Evolutionary conservation across 2,888 invertebrate species (phyloP).

Genomic region (Brachylomia viminalis): DNA sequence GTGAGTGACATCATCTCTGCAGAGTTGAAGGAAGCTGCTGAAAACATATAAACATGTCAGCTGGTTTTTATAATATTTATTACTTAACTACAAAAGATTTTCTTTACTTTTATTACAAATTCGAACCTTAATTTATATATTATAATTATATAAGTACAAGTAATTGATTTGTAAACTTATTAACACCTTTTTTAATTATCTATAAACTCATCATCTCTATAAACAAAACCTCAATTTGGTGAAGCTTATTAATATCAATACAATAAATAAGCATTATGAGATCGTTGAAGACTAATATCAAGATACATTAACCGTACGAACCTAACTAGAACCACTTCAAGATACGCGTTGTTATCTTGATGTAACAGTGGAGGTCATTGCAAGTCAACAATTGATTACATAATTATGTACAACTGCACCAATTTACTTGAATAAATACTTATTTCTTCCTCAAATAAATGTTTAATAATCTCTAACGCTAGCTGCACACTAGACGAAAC

Average conservation of each 20-base stretch:
- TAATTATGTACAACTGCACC: constrained; percentile 29
- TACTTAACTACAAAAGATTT: constrained; percentile 65
- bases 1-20: constrained; percentile 71
- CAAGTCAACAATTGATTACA: constrained; percentile 26
- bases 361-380: constrained; percentile 15
- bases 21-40: constrained; percentile 75
- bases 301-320: constrained; percentile 22
- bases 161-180: constrained; percentile 56
- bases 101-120: constrained; percentile 52
- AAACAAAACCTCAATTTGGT: constrained; percentile 51
- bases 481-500: constrained; percentile 27
- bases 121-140: constrained; percentile 52
- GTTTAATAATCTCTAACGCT: constrained; percentile 18
- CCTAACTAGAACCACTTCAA: constrained; percentile 21
- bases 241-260: constrained; percentile 49
- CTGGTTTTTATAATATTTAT: constrained; percentile 67
- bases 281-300: constrained; percentile 64
- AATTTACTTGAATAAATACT: constrained; percentile 18
- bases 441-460: constrained; percentile 1
- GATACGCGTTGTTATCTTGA: constrained; percentile 27
- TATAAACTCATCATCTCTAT: constrained; percentile 38
- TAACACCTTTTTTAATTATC: constrained; percentile 31
- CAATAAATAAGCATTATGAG: constrained; percentile 58
- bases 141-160: constrained; percentile 25
- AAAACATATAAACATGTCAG: constrained; percentile 69